Base-by-base conservation (phyloP, 1,140 invertebrate species). In the Drosophila quadrilineata region DNA sequence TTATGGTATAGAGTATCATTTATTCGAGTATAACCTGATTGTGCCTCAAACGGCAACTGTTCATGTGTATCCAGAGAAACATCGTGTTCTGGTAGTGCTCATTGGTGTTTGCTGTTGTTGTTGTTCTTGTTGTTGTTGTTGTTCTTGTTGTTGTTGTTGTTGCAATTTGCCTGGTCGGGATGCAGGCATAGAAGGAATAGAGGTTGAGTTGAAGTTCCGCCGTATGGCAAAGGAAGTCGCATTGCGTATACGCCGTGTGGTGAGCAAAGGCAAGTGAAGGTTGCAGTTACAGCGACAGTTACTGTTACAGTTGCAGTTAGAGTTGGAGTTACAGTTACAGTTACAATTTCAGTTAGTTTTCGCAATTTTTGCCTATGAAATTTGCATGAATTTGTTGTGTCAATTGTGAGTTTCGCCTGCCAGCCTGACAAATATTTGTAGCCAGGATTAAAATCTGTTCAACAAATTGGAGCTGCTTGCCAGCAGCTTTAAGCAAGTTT, bases 361-460 rank as follows among this genome's bases (percentile, higher is more conserved):
- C 21, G 26, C n/a, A 57, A 28, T 28, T 69, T 75, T 60, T 73
- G 65, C 69, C 60, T 62, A 75, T 56, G 31, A 71, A 71, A 75
- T 82, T 75, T 64, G 36, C 68, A 71, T 56, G 67, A 75, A 82
- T 75, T 68, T 71, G 41, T 59, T 80, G 66, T 80, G 75, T 71
- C 75, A 75, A 80, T 80, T 79, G 75, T 79, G 56, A 46, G 29
- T 19, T n/a, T 29, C 35, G 26, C 3, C 49, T 28, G 19, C 6
- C 29, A 24, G 36, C 38, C 38, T 67, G 33, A 52, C 31, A 82
- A 71, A 69, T 70, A 70, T 69, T 72, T 72, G 26, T 54, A 53
- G 41, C 22, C 56, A 45, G 64, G 63, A 65, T 82, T 82, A 73
- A 76, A 84, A 76, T 71, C 57, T 57, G 72, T 52, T 57, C 33